Evolutionary conservation across 1,140 invertebrate genomes (phyloP).

Genomic region (Batillaria attramentaria): DNA sequence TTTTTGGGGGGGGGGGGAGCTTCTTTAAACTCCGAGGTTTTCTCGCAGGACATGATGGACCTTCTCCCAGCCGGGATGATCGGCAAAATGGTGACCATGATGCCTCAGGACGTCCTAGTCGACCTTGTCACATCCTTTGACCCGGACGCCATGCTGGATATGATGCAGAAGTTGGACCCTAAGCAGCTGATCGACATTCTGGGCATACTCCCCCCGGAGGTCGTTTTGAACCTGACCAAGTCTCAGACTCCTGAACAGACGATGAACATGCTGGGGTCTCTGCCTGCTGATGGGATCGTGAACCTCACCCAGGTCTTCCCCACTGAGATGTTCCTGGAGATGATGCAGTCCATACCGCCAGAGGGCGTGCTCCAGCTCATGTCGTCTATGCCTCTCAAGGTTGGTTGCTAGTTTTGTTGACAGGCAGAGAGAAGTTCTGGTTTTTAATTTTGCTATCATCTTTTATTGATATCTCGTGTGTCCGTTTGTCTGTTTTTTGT

Average conservation of each 20-base stretch:
- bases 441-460: background rate
- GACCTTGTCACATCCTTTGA: constrained; percentile 24
- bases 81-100: constrained; percentile 26
- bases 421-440: too few relatives aligned
- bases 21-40: too few relatives aligned
- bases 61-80: constrained; percentile 20
- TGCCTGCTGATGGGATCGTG: constrained; percentile 26
- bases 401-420: too few relatives aligned
- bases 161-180: constrained; percentile 20
- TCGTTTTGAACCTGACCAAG: constrained; percentile 26
- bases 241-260: constrained; percentile 29
- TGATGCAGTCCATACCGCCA: constrained; percentile 26
- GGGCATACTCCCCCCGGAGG: constrained; percentile 9
- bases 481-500: too few relatives aligned
- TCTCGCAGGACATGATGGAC: constrained; percentile 20
- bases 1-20: too few relatives aligned
- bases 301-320: constrained; percentile 30
- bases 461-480: too few relatives aligned
- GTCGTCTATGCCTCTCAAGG: constrained; percentile 24
- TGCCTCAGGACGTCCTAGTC: constrained; percentile 25
- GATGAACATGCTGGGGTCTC: constrained; percentile 26
- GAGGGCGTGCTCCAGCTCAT: constrained; percentile 11
- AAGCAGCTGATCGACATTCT: constrained; percentile 28
- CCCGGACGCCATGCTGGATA: constrained; percentile 31
- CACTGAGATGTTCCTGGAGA: constrained; percentile 19